Evolutionary conservation across 2,113 vertebrate species (phyloP), one percentile per base, ranked within the genome.

Genomic region (Rynchops niger): DNA sequence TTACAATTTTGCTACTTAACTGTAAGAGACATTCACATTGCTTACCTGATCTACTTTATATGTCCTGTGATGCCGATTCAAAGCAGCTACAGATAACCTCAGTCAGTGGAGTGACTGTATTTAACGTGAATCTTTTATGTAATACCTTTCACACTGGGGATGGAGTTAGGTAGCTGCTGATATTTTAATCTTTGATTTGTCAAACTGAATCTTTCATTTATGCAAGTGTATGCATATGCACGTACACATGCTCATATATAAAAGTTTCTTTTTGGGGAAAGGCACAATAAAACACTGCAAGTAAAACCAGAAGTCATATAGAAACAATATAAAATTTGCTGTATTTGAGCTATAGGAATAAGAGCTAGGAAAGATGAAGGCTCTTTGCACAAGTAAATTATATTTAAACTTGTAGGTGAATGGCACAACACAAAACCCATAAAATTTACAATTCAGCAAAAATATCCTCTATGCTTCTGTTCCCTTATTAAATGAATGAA

Each of bases 171-270:
- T 79, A 47, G 36, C 22, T 79, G 34, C 43, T 77, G 38, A 32
- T 77, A 55, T 7, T 82, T 86, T 79, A 0, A 0, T 34, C 43
- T 67, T 69, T 56, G 15, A 69, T 63, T 81, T 63, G 55, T 70
- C 45, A 30, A 62, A 43, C 19, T 18, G 43, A 50, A 19, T n/a
- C 32, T 73, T 43, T 42, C 43, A 32, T 81, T 81, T 93, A 74
- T 71, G 63, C 22, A 77, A 27, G 22, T 1, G 0, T 61, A 67
- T 17, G 36, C 0, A n/a, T 5, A 4, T 29, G 15, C 45, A 52
- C 12, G 45, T 52, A 83, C 20, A 21, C 34, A 0, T 52, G 15
- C 19, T 65, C 29, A 40, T 56, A 18, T 9, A 36, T 20, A 69
- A 34, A 34, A 38, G 6, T 58, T 61, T 87, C 23, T 43, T 69